Base-by-base conservation (phyloP, 2,797 vertebrate species). In the Xiphophorus birchmanni region DNA sequence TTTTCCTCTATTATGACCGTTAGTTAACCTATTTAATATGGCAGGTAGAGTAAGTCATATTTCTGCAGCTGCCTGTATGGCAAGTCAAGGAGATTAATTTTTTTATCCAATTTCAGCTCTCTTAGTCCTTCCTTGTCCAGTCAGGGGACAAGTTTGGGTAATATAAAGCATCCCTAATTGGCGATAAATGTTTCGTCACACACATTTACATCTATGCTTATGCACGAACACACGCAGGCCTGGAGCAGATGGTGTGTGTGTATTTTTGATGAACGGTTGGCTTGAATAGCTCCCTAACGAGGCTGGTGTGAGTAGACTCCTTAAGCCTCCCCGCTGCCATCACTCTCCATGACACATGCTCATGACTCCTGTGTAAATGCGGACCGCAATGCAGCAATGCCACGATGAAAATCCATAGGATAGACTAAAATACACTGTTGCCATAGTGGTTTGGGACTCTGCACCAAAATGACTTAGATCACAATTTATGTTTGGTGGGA, bases 11-110 rank as follows among this genome's bases (percentile, higher is more conserved):
- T 82, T 86, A 81, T 90, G 90, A 93, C 91, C 90, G 89, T 92
- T 93, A 92, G 90, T 92, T 94, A 94, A 94, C 90, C 92, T 83
- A 85, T 93, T 92, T 93, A 92, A 95, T 92, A 86, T 90, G 92
- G 88, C 90, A 91, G 92, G 88, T 85, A 80, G 88, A 93, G 86
- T 84, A 42, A 89, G 86, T 83, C 86, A 88, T 87, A 83, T 82
- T 89, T 86, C 56, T 86, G 80, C 81, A 69, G 77, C 83, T 18
- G 79, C 81, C 79, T 79, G 84, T 40, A 77, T 77, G 82, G 81
- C 67, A 83, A 90, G 85, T 89, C 86, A 79, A 76, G 32, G 75
- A 84, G 90, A 93, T 89, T 78, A 2, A 42, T 89, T 90, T 94
- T 94, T 93, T 91, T 86, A 86, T 89, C 88, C 86, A 87, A 90